These are phyloP conservation scores for Boulengerochromis microlepis DNA, from an alignment of 2,113 vertebrate species.

Conservation along the genomic window DNA sequence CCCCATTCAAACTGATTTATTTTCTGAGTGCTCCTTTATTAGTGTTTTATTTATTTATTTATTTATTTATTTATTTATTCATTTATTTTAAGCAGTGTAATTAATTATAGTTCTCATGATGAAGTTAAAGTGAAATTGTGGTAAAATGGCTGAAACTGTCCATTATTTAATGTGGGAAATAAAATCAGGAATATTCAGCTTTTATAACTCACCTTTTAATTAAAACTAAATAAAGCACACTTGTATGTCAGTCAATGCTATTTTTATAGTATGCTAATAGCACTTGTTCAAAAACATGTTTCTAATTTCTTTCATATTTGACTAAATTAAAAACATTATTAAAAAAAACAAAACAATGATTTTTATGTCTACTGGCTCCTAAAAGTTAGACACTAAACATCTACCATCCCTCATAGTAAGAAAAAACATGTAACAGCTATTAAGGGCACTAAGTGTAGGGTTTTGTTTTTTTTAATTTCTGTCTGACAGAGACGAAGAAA, in stretches of 20 bases:
- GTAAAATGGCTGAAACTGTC: not conserved
- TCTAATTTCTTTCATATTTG: constrained; percentile 25
- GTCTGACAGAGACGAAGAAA: not conserved
- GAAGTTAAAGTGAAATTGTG: not conserved
- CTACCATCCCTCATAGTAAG: not conserved
- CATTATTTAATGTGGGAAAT: not conserved
- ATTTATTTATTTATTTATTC: not conserved
- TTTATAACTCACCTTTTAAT: constrained; percentile 12
- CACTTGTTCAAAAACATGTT: constrained; percentile 17
- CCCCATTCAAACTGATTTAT: not conserved
- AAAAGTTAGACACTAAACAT: not conserved
- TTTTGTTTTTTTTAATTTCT: not conserved
- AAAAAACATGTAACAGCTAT: not conserved
- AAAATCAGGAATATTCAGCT: not conserved
- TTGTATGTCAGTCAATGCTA: not conserved
- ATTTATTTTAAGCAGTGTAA: not conserved
- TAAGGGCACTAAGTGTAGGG: not conserved
- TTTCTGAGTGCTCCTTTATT: not conserved
- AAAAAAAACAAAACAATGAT: not conserved
- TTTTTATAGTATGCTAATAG: not conserved
- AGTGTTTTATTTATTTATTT: not conserved
- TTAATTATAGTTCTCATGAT: not conserved
- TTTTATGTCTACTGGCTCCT: not conserved
- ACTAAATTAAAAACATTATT: not conserved
- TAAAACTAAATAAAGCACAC: constrained; percentile 1